These are phyloP conservation scores for Cyphomyrmex costatus DNA, from an alignment of 1,140 invertebrate genomes.

Conservation along the genomic window DNA sequence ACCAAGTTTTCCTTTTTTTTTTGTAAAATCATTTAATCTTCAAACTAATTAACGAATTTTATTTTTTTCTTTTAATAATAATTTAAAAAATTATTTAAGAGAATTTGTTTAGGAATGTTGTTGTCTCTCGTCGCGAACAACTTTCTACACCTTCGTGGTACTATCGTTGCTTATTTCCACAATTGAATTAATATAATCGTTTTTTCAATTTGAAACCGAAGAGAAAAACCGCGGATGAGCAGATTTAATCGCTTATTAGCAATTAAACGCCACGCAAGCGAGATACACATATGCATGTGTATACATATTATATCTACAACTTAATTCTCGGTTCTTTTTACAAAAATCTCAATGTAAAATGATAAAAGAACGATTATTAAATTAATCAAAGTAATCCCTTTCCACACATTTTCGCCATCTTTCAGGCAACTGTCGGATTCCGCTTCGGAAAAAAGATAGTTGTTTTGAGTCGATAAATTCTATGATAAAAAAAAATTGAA, in stretches of 20 bases:
- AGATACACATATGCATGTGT: slow-evolving; percentile 1
- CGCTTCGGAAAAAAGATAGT: no score
- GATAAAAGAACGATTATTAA: no score
- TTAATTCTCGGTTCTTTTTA: no score
- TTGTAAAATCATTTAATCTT: background rate
- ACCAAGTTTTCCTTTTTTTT: background rate
- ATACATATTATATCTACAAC: no score
- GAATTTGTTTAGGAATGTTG: background rate
- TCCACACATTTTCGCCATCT: no score
- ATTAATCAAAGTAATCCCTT: no score
- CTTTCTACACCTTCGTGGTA: background rate
- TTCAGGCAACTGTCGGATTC: no score
- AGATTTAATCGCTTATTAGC: slow-evolving; percentile 28
- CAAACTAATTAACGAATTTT: background rate
- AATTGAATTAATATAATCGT: slow-evolving; percentile 38
- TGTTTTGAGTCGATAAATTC: no score
- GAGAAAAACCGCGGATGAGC: background rate
- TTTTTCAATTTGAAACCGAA: background rate
- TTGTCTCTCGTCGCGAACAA: background rate
- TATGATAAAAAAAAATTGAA: no score
- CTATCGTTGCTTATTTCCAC: slow-evolving; percentile 5
- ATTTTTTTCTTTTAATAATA: no score
- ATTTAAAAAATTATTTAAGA: background rate
- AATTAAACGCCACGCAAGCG: background rate
- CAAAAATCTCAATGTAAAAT: no score